These are phyloP conservation scores for Caenorhabditis sp. DNA, from an alignment of 2,888 invertebrate species.

Conservation along the genomic window DNA sequence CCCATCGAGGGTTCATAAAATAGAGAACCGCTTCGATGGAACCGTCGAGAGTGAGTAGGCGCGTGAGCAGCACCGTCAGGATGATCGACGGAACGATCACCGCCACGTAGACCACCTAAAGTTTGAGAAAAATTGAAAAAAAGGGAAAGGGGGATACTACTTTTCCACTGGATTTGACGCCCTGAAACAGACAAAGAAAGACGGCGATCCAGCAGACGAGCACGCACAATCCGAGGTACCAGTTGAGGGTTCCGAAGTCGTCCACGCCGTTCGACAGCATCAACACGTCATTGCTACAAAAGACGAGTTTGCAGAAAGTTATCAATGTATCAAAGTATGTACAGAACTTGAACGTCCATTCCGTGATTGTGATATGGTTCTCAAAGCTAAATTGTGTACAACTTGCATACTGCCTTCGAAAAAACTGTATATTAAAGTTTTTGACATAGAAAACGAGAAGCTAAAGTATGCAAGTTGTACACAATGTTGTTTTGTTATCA, in stretches of 20 bases:
- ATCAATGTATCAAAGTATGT: too few relatives aligned
- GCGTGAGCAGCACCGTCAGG: conserved; percentile 84
- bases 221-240: conserved; percentile 86
- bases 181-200: conserved; percentile 87
- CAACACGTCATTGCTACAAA: conserved; percentile 76
- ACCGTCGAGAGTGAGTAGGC: conserved; percentile 88
- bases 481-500: too few relatives aligned
- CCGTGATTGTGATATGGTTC: too few relatives aligned
- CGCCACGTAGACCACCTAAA: conserved; percentile 81
- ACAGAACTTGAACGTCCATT: too few relatives aligned
- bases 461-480: too few relatives aligned
- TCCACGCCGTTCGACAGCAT: conserved; percentile 74
- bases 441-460: too few relatives aligned
- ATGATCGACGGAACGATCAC: conserved; percentile 81
- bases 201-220: conserved; percentile 88
- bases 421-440: too few relatives aligned
- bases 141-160: conserved; percentile 68
- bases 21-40: conserved; percentile 87
- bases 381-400: too few relatives aligned
- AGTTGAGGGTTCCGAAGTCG: conserved; percentile 79
- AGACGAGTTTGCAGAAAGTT: background rate
- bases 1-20: conserved; percentile 85
- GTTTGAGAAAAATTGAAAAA: background rate
- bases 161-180: conserved; percentile 88
- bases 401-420: too few relatives aligned